A percentile compares a stretch with the other conserved stretches of the same genome.
Conservation (phyloP, 2,797 vertebrate species). For the Thaleichthys pacificus region DNA sequence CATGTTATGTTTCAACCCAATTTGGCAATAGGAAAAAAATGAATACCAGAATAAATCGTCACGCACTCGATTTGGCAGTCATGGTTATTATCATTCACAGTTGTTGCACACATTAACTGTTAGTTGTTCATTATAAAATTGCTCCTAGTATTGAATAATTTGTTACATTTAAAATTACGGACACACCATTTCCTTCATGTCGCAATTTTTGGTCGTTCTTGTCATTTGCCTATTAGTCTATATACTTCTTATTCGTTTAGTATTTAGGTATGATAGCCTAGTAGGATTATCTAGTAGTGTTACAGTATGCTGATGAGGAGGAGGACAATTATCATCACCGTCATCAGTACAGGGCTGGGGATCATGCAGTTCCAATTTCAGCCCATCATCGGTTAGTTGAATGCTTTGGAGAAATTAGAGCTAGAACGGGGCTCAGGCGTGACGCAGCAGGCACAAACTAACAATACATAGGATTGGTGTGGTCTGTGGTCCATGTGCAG, state of each 20-base stretch:
- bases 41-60: too few relatives aligned
- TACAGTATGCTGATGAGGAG: background rate
- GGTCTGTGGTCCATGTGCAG: slow-evolving; percentile 53
- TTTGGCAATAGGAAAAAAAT: background rate
- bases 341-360: slow-evolving; percentile 8
- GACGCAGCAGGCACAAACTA: slow-evolving; percentile 35
- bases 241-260: too few relatives aligned
- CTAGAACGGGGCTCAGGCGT: slow-evolving; percentile 18
- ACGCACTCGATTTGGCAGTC: background rate
- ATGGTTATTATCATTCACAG: background rate
- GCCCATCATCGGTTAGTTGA: slow-evolving; percentile 15
- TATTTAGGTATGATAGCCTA: too few relatives aligned
- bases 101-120: too few relatives aligned
- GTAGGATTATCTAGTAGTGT: background rate
- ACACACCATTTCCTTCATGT: too few relatives aligned
- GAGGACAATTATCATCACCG: slow-evolving; percentile 2
- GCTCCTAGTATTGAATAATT: too few relatives aligned
- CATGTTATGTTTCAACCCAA: background rate
- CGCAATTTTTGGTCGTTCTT: background rate
- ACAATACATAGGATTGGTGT: slow-evolving; percentile 45
- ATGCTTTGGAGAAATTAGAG: slow-evolving; percentile 8
- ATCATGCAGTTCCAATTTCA: slow-evolving; percentile 5
- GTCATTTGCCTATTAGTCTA: background rate
- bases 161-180: too few relatives aligned
- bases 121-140: too few relatives aligned